A percentile compares a stretch with the other conserved stretches of the same genome.
Evolutionary conservation across 2,888 invertebrate species (phyloP).

Genomic region (Unio delphinus): DNA sequence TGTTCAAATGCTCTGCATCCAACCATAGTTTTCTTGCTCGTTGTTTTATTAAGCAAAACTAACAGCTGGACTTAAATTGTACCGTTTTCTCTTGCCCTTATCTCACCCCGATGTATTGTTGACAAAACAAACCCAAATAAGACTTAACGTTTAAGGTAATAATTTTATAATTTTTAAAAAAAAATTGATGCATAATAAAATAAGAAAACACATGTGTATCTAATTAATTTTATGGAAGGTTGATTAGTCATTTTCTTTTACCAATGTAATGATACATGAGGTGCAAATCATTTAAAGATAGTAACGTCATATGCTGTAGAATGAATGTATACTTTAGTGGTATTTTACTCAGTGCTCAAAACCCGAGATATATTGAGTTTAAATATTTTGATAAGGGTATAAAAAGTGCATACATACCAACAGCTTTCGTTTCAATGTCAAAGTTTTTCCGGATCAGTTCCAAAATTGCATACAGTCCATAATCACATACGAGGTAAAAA

Average conservation of each 20-base stretch:
- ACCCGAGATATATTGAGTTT: not conserved
- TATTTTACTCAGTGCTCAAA: not conserved
- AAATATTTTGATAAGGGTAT: not conserved
- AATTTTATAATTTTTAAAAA: not conserved
- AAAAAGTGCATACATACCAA: conserved; percentile 37
- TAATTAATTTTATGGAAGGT: no score
- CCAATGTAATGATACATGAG: no score
- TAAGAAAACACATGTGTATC: no score
- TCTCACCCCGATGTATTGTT: not conserved
- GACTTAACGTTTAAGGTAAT: not conserved
- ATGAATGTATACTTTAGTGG: not conserved
- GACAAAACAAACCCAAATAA: not conserved
- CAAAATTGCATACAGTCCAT: conserved; percentile 85
- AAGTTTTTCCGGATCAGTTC: conserved; percentile 73
- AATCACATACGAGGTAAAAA: conserved; percentile 84
- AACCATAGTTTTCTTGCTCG: no score
- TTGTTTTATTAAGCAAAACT: no score
- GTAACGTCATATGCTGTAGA: no score
- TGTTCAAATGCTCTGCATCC: no score
- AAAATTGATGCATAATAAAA: no score
- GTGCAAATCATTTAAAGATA: no score
- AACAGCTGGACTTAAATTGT: no score
- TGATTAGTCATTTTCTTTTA: no score
- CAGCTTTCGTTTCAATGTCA: conserved; percentile 59
- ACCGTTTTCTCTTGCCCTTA: no score